phyloP scores from a whole-genome alignment of 2,888 invertebrate species.

The Gymnosoma rotundatum region DNA sequence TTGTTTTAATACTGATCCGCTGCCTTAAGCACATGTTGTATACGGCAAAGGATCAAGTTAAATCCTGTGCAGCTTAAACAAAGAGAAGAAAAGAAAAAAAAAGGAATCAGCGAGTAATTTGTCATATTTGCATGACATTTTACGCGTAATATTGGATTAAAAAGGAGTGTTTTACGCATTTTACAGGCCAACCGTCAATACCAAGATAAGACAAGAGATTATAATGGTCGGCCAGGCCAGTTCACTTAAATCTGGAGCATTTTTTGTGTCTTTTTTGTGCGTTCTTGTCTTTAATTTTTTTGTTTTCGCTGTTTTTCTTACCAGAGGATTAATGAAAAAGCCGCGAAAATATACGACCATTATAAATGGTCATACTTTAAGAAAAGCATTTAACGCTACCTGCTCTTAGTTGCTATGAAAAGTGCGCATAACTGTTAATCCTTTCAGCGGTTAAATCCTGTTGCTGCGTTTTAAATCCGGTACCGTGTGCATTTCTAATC shows the following conservation, averaged over 20 bases:
- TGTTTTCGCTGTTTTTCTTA: not conserved
- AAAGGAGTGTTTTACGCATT: constrained; percentile 47
- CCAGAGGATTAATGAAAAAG: constrained; percentile 48
- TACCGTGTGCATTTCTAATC: constrained; percentile 52
- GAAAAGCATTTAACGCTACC: not conserved
- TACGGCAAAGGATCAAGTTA: constrained; percentile 41
- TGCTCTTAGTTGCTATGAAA: not conserved
- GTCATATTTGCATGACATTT: constrained; percentile 13
- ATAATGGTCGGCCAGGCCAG: constrained; percentile 13
- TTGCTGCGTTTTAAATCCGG: constrained; percentile 43
- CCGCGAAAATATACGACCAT: not conserved
- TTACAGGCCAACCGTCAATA: not conserved
- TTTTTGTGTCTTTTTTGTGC: not conserved
- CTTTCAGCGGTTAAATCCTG: constrained; percentile 58
- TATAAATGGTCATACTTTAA: not conserved
- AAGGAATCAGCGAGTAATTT: not conserved
- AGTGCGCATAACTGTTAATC: constrained; percentile 43
- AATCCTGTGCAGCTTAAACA: constrained; percentile 31
- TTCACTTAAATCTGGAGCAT: constrained; percentile 52
- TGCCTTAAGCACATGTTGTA: constrained; percentile 28
- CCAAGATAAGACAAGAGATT: constrained; percentile 21
- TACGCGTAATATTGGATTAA: constrained; percentile 54
- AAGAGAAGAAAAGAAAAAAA: not conserved
- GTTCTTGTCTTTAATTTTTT: not conserved
- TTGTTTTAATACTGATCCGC: constrained; percentile 34